Conservation (phyloP, 2,797 vertebrate species). For the Orientallactaga sibirica region DNA sequence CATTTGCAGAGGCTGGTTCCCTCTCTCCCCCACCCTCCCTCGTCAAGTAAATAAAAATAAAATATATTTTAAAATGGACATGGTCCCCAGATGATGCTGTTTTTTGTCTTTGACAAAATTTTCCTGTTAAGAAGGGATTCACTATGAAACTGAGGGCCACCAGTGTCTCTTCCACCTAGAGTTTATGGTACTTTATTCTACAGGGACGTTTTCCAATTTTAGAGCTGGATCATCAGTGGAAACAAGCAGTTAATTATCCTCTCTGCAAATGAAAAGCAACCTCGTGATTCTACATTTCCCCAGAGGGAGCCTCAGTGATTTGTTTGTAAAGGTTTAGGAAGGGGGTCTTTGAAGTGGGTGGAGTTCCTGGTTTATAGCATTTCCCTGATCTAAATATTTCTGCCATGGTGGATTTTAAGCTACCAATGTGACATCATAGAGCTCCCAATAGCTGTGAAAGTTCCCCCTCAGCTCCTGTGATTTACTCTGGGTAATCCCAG, state of each 20-base stretch:
- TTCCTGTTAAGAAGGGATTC: not conserved
- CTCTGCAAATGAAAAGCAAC: constrained; percentile 7
- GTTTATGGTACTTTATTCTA: not conserved
- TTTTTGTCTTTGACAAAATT: not conserved
- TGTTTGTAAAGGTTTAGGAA: not conserved
- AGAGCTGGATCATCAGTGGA: not conserved
- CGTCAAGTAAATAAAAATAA: no score
- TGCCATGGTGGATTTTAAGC: not conserved
- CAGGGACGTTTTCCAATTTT: constrained; percentile 1
- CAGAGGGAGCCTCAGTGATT: not conserved
- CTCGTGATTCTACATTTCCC: not conserved
- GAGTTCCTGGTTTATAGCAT: not conserved
- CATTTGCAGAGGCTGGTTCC: no score
- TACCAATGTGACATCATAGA: not conserved
- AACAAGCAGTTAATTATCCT: constrained; percentile 1
- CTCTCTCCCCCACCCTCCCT: no score
- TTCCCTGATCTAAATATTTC: not conserved
- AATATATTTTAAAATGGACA: no score
- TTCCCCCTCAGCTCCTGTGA: not conserved
- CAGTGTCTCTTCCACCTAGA: not conserved
- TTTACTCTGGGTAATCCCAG: fast-evolving
- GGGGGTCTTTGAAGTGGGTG: no score
- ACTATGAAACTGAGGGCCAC: not conserved
- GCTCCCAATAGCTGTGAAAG: not conserved
- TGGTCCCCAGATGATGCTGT: not conserved